Evolutionary conservation across 2,797 vertebrate genomes (phyloP), one percentile per base, ranked within the genome.

Genomic region (Linurgus olivaceus): DNA sequence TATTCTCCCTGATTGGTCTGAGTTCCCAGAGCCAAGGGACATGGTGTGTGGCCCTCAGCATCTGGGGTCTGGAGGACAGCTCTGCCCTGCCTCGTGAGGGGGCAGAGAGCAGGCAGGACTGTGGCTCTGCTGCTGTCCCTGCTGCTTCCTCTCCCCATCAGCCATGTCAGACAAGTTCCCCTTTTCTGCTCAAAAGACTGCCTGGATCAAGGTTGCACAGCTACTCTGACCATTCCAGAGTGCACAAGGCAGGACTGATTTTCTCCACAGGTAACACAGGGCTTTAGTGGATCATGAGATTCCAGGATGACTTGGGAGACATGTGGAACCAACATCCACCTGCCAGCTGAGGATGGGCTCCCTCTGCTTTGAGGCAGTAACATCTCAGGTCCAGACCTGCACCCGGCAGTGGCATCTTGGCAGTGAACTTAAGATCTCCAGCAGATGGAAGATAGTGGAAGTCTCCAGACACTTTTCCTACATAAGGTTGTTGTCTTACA

Each of bases 21-120:
- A 59, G 16, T 50, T 90, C 17, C 67, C 88, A 42, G 33, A 72
- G 50, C 51, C 70, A 47, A 54, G 66, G 28, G 37, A 61, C 42
- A 20, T 0, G 1, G 35, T 1, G 0, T 17, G 7, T 19, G 29
- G 24, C 37, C 45, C 28, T 61, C 54, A 6, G 52, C 20, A 18
- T 13, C 24, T 1, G 3, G 9, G 17, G 17, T 26, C 35, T 47
- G 29, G 28, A 61, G n/a, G 21, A 62, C 54, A 89, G 14, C n/a
- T 9, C 47, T 75, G 38, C 47, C 35, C 55, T 45, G n/a, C 33
- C 61, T 66, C 2, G 0, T 8, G 54, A 48, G 17, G 42, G 48
- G 18, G 5, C 67, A 89, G 67, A 73, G 31, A 57, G 40, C 67
- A 82, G 48, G 38, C 33, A 80, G 37, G 40, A 33, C 18, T 45